A percentile compares a stretch with the other conserved stretches of the same genome.
Evolutionary conservation across 1,140 invertebrate genomes (phyloP).

Genomic region (Neocloeon triangulifer): DNA sequence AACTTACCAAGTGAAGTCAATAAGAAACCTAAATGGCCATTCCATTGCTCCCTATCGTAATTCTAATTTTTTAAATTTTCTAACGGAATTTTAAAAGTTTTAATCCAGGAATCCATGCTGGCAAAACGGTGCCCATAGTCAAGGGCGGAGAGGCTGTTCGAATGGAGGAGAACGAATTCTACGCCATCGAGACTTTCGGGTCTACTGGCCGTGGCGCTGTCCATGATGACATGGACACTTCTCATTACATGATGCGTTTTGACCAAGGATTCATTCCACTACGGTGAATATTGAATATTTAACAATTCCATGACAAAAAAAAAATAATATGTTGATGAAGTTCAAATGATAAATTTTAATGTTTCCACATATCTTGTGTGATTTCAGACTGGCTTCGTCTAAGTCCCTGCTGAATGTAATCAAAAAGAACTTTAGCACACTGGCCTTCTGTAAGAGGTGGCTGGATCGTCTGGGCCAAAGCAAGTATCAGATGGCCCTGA

Average conservation of each 20-base stretch:
- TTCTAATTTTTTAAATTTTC: slow-evolving; percentile 11
- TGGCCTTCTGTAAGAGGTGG: slow-evolving; percentile 98
- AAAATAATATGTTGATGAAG: too few relatives aligned
- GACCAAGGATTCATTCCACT: slow-evolving; percentile 82
- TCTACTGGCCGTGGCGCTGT: slow-evolving; percentile 92
- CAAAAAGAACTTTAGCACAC: slow-evolving; percentile 92
- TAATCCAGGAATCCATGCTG: slow-evolving; percentile 74
- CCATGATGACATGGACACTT: slow-evolving; percentile 97
- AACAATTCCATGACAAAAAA: too few relatives aligned
- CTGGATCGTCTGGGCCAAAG: slow-evolving; percentile 88
- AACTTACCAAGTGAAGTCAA: slow-evolving; percentile 90
- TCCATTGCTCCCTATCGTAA: slow-evolving; percentile 89
- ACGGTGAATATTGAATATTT: slow-evolving; percentile 26
- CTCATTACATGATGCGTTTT: slow-evolving; percentile 99
- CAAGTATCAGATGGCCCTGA: slow-evolving; percentile 95
- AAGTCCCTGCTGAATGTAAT: slow-evolving; percentile 86
- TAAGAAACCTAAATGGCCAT: slow-evolving; percentile 95
- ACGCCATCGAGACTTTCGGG: slow-evolving; percentile 99
- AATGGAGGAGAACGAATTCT: slow-evolving; percentile 99
- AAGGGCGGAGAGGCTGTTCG: slow-evolving; percentile 91
- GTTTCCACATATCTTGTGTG: too few relatives aligned
- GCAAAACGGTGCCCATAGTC: slow-evolving; percentile 98
- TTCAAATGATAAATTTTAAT: too few relatives aligned
- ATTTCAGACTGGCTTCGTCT: slow-evolving; percentile 59
- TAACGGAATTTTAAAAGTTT: background rate